A percentile compares a stretch with the other conserved stretches of the same genome.
Evolutionary conservation across 2,797 vertebrate genomes (phyloP).

Genomic region (Coluber constrictor): DNA sequence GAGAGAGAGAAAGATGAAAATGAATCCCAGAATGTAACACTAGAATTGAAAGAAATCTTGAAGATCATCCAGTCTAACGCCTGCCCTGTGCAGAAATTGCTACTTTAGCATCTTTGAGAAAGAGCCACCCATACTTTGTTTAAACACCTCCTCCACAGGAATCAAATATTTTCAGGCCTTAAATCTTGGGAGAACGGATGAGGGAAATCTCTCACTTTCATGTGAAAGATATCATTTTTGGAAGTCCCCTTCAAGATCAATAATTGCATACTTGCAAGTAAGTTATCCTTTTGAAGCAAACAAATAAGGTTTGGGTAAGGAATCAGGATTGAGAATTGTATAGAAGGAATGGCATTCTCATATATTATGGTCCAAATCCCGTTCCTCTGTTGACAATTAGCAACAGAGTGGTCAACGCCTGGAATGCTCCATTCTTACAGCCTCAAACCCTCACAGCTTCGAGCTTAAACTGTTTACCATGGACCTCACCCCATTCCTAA

Average conservation of each 20-base stretch:
- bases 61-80: neutral
- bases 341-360: neutral
- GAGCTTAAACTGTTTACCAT: too few species aligned
- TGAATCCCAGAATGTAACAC: neutral
- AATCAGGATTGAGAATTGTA: neutral
- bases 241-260: neutral
- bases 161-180: neutral
- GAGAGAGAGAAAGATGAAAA: neutral
- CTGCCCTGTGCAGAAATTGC: neutral
- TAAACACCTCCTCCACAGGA: neutral
- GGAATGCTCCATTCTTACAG: too few species aligned
- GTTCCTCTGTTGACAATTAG: neutral
- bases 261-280: neutral
- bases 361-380: neutral
- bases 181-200: neutral
- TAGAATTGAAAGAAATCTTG: neutral
- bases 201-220: neutral
- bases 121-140: neutral
- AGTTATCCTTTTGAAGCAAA: neutral
- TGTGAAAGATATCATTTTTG: neutral
- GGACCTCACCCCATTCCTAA: too few species aligned
- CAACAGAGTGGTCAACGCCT: too few species aligned
- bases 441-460: too few species aligned
- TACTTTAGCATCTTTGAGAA: neutral
- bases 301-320: neutral